These are phyloP conservation scores for Stigmatopora argus DNA, from an alignment of 2,113 vertebrate genomes.

Conservation along the genomic window DNA sequence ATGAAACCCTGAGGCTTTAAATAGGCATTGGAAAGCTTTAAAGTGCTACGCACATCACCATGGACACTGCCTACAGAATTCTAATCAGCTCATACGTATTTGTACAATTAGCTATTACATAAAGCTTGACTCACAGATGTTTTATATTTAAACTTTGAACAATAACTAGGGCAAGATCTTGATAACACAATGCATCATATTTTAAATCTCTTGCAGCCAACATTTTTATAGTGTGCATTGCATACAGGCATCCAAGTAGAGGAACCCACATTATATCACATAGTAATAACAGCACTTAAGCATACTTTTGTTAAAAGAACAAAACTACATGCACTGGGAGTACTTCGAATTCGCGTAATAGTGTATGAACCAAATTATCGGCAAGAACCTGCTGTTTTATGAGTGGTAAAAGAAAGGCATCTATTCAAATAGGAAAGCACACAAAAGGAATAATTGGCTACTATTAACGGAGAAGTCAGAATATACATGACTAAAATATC, in stretches of 20 bases:
- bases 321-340: no score
- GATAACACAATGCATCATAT: background rate
- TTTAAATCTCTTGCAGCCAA: background rate
- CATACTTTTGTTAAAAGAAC: no score
- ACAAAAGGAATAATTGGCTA: background rate
- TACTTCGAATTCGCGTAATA: no score
- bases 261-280: no score
- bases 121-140: background rate
- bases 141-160: background rate
- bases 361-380: no score
- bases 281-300: no score
- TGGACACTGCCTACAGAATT: background rate
- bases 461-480: background rate
- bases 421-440: background rate
- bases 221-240: no score
- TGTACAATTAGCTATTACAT: background rate
- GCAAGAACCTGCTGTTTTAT: no score
- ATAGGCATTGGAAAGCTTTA: background rate
- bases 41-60: background rate
- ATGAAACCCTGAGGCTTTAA: background rate
- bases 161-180: background rate
- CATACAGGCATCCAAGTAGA: no score
- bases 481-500: background rate
- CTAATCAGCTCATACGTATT: background rate
- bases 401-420: no score